Percentiles rank a stretch among this genome's conserved stretches.
These are phyloP conservation scores for Xyrichtys novacula DNA, from an alignment of 2,797 vertebrate genomes.

Conservation along the genomic window DNA sequence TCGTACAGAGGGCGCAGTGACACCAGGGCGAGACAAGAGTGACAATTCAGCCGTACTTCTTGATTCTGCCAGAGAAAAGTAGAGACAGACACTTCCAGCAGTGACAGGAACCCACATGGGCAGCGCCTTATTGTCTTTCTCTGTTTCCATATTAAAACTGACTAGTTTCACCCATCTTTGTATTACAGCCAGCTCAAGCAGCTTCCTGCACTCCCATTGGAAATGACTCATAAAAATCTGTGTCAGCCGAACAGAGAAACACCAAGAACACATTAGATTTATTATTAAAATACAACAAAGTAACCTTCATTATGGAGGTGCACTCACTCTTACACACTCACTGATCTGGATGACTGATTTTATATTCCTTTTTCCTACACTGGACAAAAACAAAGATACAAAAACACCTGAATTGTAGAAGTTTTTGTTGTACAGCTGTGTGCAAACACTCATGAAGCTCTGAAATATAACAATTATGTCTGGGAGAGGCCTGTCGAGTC, in stretches of 20 bases:
- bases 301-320: constrained; percentile 57
- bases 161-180: constrained; percentile 49
- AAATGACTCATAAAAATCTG: constrained; percentile 64
- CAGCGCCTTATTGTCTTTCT: constrained; percentile 49
- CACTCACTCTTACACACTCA: constrained; percentile 21
- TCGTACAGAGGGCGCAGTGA: constrained; percentile 16
- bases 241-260: constrained; percentile 55
- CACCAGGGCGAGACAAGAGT: neutral
- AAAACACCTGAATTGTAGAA: neutral
- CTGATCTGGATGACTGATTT: constrained; percentile 17
- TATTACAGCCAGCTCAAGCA: constrained; percentile 52
- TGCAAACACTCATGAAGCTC: neutral
- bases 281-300: constrained; percentile 54
- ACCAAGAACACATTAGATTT: constrained; percentile 47
- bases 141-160: constrained; percentile 61
- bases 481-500: too few species aligned
- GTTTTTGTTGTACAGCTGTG: neutral
- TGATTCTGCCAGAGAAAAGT: constrained; percentile 3
- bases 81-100: constrained; percentile 37
- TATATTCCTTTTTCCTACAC: constrained; percentile 33
- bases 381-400: constrained; percentile 14
- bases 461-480: too few species aligned
- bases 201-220: constrained; percentile 58
- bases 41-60: constrained; percentile 17
- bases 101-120: constrained; percentile 38